phyloP scores from a whole-genome alignment of 1,140 invertebrate species.

The Camponotus floridanus region DNA sequence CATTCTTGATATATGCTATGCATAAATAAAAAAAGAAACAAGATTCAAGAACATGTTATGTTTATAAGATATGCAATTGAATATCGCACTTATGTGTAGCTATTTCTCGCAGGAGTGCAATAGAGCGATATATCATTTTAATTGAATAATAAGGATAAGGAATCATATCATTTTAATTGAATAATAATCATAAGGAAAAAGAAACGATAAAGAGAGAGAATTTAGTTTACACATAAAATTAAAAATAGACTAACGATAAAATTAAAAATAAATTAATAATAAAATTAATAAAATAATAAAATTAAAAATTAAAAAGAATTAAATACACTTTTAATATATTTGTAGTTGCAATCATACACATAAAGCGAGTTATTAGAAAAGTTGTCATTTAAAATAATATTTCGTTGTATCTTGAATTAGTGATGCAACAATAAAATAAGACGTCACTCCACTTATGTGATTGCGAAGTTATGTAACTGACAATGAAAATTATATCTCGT shows the following conservation, averaged over 20 bases:
- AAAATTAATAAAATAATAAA: background rate
- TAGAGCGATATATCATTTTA: background rate
- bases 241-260: background rate
- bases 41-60: conserved; percentile 19
- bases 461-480: background rate
- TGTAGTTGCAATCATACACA: background rate
- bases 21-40: conserved; percentile 14
- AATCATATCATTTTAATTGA: background rate
- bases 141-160: background rate
- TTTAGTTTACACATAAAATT: too few relatives aligned
- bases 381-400: background rate
- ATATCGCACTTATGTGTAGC: background rate
- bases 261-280: background rate
- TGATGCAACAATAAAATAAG: background rate
- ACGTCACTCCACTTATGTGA: background rate
- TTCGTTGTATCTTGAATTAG: background rate
- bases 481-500: background rate
- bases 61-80: background rate
- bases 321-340: too few relatives aligned
- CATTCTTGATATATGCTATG: conserved; percentile 74
- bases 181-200: background rate
- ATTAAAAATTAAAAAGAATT: background rate
- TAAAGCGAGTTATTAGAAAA: background rate
- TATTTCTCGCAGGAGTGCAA: background rate
- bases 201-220: too few relatives aligned